A percentile compares a stretch with the other conserved stretches of the same genome.
Evolutionary conservation across 2,797 vertebrate species (phyloP).

Genomic region (Chelmon rostratus): DNA sequence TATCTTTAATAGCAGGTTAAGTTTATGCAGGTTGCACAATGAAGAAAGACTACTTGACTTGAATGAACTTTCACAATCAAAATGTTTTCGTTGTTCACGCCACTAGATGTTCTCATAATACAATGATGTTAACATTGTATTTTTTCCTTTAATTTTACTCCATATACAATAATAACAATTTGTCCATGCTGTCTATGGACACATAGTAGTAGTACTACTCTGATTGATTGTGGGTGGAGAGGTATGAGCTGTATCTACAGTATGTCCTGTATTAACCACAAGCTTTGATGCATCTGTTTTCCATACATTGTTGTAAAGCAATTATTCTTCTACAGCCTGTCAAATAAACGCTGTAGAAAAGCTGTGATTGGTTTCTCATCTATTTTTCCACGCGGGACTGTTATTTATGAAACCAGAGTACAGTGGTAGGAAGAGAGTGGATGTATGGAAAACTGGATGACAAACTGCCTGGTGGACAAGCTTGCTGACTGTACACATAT

Average conservation of each 20-base stretch:
- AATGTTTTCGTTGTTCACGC: background rate
- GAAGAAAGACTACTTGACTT: too few species aligned
- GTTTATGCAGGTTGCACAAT: too few species aligned
- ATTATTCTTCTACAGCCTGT: background rate
- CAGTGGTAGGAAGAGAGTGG: background rate
- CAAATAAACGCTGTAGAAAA: background rate
- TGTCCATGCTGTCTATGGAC: background rate
- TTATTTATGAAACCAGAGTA: background rate
- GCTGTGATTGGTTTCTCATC: conserved; percentile 4
- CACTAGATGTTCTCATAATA: background rate
- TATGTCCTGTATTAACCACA: background rate
- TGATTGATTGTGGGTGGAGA: background rate
- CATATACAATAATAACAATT: background rate
- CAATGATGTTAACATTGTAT: background rate
- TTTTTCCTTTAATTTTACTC: background rate
- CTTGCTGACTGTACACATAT: background rate
- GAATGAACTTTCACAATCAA: background rate
- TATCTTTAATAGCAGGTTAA: too few species aligned
- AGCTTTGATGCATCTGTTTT: conserved; percentile 6
- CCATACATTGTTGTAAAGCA: background rate
- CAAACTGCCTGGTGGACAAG: background rate
- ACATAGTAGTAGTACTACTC: background rate
- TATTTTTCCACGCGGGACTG: background rate
- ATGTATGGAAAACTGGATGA: background rate
- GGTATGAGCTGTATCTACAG: background rate